Percentiles rank a stretch among this genome's conserved stretches.
Evolutionary conservation across 1,140 invertebrate species (phyloP).

Genomic region (Trigoniulus corallinus): DNA sequence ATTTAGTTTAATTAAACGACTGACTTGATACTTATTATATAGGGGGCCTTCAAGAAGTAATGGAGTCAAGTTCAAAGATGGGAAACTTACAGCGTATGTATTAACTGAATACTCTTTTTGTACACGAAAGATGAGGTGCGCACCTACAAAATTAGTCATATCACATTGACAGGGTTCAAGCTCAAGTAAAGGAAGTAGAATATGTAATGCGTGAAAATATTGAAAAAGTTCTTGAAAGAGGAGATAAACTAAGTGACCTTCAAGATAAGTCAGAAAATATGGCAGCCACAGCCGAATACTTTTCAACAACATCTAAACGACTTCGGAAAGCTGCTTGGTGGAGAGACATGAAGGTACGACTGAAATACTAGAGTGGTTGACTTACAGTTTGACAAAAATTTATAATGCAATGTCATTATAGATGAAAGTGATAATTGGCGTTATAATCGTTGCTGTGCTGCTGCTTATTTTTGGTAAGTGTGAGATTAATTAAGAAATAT

Average conservation of each 20-base stretch:
- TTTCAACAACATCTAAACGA: not conserved
- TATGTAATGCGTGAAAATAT: slow-evolving; percentile 27
- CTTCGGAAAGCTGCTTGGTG: slow-evolving; percentile 1
- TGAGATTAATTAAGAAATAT: not conserved
- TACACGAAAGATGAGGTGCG: not conserved
- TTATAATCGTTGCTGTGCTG: not conserved
- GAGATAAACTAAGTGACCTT: slow-evolving; percentile 60
- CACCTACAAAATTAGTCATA: not conserved
- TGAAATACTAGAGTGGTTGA: not conserved
- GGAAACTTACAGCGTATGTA: not conserved
- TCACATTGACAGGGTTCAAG: slow-evolving; percentile 29
- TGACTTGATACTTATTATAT: not conserved
- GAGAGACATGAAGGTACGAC: slow-evolving; percentile 2
- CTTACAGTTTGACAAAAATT: not conserved
- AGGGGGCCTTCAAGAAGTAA: not conserved
- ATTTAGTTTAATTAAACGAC: not conserved
- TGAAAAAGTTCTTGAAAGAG: slow-evolving; percentile 68
- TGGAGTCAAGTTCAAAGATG: not conserved
- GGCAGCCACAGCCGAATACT: slow-evolving; percentile 41
- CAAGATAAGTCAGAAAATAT: slow-evolving; percentile 88
- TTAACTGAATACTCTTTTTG: not conserved
- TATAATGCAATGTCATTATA: slow-evolving; percentile 5
- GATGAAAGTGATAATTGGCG: slow-evolving; percentile 3
- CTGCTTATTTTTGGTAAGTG: slow-evolving; percentile 3
- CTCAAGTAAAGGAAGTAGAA: not conserved